These are phyloP conservation scores for Conus betulinus DNA, from an alignment of 1,140 invertebrate genomes.

Conservation along the genomic window DNA sequence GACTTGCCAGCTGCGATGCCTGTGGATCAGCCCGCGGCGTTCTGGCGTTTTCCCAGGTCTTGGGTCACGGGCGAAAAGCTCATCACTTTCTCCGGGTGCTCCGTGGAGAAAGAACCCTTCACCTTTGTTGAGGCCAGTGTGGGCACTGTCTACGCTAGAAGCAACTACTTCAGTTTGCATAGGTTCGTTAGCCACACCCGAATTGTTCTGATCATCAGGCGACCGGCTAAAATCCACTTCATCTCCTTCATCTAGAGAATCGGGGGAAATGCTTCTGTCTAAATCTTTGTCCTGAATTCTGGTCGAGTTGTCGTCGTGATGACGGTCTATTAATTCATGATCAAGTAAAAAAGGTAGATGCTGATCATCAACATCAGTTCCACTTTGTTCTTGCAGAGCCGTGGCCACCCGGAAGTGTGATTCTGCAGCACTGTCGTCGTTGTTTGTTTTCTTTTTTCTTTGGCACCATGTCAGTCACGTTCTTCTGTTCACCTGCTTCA, in stretches of 20 bases:
- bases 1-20: neutral
- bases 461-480: neutral
- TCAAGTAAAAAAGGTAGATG: neutral
- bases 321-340: neutral
- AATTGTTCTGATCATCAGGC: too few relatives aligned
- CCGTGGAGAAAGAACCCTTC: neutral
- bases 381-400: neutral
- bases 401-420: too few relatives aligned
- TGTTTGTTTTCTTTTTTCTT: neutral
- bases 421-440: neutral
- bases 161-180: neutral
- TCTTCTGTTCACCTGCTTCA: neutral
- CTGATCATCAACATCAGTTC: neutral
- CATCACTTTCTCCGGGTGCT: neutral
- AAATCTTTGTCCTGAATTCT: neutral
- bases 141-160: neutral
- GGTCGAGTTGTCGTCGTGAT: neutral
- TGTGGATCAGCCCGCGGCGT: neutral
- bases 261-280: conserved; percentile 44
- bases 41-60: neutral
- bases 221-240: neutral
- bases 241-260: conserved; percentile 50
- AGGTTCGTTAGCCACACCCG: neutral
- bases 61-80: neutral
- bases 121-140: neutral